phyloP scores from a whole-genome alignment of 2,888 invertebrate genomes.

The Myopa testacea region DNA sequence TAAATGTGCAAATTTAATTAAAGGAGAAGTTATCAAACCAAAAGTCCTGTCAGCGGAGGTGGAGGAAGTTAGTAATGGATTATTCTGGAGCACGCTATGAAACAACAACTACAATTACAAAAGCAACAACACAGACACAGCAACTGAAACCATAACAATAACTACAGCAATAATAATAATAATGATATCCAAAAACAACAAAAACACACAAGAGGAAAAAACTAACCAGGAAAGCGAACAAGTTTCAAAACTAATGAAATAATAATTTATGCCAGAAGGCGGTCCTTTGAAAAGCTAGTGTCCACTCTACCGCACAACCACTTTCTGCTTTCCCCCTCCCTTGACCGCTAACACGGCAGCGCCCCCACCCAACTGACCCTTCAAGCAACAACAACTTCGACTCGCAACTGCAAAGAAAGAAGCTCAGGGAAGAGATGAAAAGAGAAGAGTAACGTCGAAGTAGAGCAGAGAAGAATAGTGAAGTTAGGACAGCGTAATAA shows the following conservation, averaged over 20 bases:
- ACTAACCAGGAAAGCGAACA: too few species aligned
- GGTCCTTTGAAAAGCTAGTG: background rate
- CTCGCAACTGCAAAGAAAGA: background rate
- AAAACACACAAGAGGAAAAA: background rate
- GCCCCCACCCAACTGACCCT: background rate
- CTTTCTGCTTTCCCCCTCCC: background rate
- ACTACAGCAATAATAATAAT: background rate
- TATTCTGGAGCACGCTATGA: background rate
- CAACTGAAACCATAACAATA: background rate
- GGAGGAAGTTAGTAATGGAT: background rate
- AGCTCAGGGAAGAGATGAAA: background rate
- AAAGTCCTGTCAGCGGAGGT: background rate
- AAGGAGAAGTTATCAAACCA: background rate
- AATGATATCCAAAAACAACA: background rate
- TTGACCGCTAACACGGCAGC: background rate
- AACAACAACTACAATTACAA: background rate
- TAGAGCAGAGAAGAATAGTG: background rate
- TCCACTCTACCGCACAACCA: background rate
- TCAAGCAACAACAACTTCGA: background rate
- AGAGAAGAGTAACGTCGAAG: background rate
- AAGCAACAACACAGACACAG: background rate
- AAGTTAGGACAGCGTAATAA: background rate
- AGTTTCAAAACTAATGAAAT: slow-evolving; percentile 25
- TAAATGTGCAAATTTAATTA: background rate
- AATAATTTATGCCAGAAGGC: slow-evolving; percentile 14